Conservation (phyloP, 2,888 invertebrate species). For the Mycogona germanica region DNA sequence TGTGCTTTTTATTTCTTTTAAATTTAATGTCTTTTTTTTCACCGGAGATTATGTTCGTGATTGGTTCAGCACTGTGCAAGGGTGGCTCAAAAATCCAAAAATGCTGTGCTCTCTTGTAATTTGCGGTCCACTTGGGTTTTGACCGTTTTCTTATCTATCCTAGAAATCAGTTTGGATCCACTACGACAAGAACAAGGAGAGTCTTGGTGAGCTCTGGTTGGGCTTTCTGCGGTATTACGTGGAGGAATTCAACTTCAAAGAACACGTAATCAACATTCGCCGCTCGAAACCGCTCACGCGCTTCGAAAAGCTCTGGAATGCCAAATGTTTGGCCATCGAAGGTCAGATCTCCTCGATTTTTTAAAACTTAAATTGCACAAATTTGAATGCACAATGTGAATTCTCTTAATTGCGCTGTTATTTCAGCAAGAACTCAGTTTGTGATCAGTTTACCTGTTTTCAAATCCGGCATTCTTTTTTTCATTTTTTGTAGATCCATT, state of each 20-base stretch:
- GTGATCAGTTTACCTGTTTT: neutral
- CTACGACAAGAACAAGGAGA: constrained; percentile 36
- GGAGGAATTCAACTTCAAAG: constrained; percentile 39
- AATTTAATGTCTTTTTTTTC: no score
- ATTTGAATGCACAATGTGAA: neutral
- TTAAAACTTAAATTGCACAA: neutral
- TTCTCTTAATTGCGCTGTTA: neutral
- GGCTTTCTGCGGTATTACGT: constrained; percentile 44
- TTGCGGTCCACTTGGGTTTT: no score
- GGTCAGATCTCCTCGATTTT: constrained; percentile 27
- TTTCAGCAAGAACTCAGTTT: neutral
- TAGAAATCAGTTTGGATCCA: constrained; percentile 36
- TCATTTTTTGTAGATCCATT: constrained; percentile 42
- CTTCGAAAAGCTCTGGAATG: constrained; percentile 44
- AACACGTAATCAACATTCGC: constrained; percentile 40
- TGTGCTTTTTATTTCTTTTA: no score
- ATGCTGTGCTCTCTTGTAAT: no score
- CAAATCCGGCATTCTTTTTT: constrained; percentile 14
- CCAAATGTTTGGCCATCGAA: constrained; percentile 43
- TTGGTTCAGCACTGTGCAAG: no score
- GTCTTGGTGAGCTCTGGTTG: constrained; percentile 41
- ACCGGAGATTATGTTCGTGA: no score
- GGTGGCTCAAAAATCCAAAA: no score
- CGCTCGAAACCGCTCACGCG: constrained; percentile 37
- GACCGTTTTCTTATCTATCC: no score